A percentile compares a stretch with the other conserved stretches of the same genome.
Evolutionary conservation across 1,140 invertebrate genomes (phyloP).

Genomic region (Vollenhovia emeryi): DNA sequence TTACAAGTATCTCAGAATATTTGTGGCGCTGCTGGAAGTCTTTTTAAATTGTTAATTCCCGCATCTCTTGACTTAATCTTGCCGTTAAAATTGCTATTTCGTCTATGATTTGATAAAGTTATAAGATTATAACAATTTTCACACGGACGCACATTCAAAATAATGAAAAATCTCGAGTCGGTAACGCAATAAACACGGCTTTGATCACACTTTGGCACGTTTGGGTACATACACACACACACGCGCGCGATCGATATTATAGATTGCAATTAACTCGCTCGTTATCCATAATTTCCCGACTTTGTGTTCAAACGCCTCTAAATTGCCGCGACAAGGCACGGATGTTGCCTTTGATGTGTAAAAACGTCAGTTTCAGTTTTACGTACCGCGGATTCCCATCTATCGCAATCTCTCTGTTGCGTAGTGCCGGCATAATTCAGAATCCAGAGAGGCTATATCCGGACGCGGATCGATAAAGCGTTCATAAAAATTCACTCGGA

Average conservation of each 20-base stretch:
- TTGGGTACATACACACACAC: background rate
- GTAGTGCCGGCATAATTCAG: constrained; percentile 17
- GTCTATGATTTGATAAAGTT: background rate
- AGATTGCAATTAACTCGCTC: constrained; percentile 34
- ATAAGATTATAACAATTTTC: background rate
- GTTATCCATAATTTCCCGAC: constrained; percentile 24
- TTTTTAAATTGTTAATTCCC: background rate
- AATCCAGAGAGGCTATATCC: constrained; percentile 22
- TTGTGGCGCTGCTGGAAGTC: background rate
- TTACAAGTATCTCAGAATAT: background rate
- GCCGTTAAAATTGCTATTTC: background rate
- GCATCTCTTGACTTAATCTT: background rate
- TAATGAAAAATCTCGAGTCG: background rate
- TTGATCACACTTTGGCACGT: background rate
- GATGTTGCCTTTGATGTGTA: constrained; percentile 25
- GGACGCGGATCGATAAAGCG: constrained; percentile 31
- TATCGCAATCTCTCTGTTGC: background rate
- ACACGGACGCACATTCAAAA: background rate
- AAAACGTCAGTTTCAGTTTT: constrained; percentile 41
- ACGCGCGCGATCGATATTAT: constrained; percentile 10
- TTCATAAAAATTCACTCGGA: constrained; percentile 31
- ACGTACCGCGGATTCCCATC: background rate
- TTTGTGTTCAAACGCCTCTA: constrained; percentile 4
- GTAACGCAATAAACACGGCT: background rate
- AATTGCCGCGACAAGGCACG: constrained; percentile 15